phyloP scores from a whole-genome alignment of 2,888 invertebrate species.

The Synergus laeviventris region DNA sequence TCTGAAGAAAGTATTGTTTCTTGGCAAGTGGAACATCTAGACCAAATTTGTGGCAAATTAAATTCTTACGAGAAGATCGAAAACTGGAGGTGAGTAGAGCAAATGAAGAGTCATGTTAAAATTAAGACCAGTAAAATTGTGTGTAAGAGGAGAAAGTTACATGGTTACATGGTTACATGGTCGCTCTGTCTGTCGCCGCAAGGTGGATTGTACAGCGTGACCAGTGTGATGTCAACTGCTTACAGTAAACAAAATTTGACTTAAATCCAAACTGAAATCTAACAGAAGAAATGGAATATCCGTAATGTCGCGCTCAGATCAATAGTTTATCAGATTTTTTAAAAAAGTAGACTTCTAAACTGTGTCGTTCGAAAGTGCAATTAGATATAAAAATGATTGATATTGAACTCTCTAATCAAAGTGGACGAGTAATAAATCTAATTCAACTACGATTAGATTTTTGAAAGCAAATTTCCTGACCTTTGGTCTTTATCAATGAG shows the following conservation, averaged over 20 bases:
- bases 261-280: conserved; percentile 46
- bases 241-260: conserved; percentile 56
- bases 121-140: conserved; percentile 50
- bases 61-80: conserved; percentile 28
- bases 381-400: not conserved
- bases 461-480: not conserved
- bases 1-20: conserved; percentile 38
- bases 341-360: not conserved
- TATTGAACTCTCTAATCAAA: not conserved
- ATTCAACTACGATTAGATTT: not conserved
- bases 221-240: conserved; percentile 51
- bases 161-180: conserved; percentile 61
- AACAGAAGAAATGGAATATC: conserved; percentile 5
- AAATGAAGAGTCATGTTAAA: conserved; percentile 40
- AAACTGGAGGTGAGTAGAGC: conserved; percentile 34
- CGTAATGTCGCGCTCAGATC: not conserved
- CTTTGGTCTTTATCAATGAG: not conserved
- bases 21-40: conserved; percentile 8
- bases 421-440: not conserved
- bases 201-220: conserved; percentile 54
- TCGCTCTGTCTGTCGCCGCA: conserved; percentile 54
- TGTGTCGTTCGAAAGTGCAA: not conserved
- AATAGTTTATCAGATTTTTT: not conserved
- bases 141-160: conserved; percentile 65
- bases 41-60: not conserved